phyloP scores from a whole-genome alignment of 2,113 vertebrate genomes.

The Menidia beryllina region DNA sequence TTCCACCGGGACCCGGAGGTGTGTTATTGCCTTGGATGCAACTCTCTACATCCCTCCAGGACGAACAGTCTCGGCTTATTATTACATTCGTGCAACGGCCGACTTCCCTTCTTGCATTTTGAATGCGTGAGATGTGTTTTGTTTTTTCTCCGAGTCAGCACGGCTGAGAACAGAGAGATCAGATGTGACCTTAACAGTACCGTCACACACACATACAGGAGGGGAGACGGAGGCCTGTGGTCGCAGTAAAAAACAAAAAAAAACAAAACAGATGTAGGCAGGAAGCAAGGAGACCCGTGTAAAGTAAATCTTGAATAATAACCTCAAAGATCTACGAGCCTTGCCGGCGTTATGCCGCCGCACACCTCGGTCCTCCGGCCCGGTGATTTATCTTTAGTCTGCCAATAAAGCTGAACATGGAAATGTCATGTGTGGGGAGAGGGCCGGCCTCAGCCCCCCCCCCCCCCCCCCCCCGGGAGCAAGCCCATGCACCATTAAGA shows the following conservation, averaged over 20 bases:
- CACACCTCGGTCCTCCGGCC: conserved; percentile 70
- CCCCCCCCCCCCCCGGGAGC: too few relatives aligned
- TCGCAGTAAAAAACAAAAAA: conserved; percentile 43
- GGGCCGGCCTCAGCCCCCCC: conserved; percentile 61
- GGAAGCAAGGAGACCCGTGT: conserved; percentile 39
- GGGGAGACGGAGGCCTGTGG: conserved; percentile 22
- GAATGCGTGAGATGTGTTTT: conserved; percentile 50
- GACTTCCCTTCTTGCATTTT: conserved; percentile 32
- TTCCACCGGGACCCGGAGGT: conserved; percentile 57
- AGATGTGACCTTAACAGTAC: conserved; percentile 66
- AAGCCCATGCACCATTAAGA: conserved; percentile 70
- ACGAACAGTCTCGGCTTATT: conserved; percentile 41
- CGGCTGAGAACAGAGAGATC: conserved; percentile 45
- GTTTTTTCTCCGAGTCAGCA: conserved; percentile 50
- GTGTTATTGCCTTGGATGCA: conserved; percentile 64
- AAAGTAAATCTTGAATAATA: conserved; percentile 79
- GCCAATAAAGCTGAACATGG: conserved; percentile 77
- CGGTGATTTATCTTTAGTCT: conserved; percentile 75
- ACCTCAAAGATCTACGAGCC: conserved; percentile 75
- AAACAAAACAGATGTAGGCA: conserved; percentile 39
- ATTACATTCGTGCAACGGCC: conserved; percentile 34
- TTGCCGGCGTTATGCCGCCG: conserved; percentile 68
- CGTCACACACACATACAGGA: conserved; percentile 22
- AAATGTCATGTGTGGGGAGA: conserved; percentile 73
- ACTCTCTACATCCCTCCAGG: conserved; percentile 45